A percentile compares a stretch with the other conserved stretches of the same genome.
These are phyloP conservation scores for Austrolebias charrua DNA, from an alignment of 2,797 vertebrate species.

Conservation along the genomic window DNA sequence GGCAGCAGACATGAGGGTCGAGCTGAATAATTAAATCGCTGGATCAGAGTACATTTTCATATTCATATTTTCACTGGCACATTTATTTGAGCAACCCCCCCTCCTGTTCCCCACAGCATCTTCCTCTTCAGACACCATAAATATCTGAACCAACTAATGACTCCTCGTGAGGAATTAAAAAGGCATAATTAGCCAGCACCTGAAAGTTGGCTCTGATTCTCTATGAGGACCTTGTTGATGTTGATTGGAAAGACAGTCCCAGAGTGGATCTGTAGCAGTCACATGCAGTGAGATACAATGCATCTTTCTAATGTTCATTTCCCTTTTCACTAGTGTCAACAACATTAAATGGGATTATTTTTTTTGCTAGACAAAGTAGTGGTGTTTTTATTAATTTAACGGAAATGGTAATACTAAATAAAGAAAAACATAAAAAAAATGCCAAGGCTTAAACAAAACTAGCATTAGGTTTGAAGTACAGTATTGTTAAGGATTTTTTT, in stretches of 20 bases:
- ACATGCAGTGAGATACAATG: constrained; percentile 28
- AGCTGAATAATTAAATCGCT: constrained; percentile 73
- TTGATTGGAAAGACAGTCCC: constrained; percentile 59
- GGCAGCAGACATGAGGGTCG: constrained; percentile 67
- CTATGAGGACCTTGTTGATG: constrained; percentile 53
- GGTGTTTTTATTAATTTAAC: neutral
- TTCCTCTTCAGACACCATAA: constrained; percentile 60
- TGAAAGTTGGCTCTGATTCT: constrained; percentile 58
- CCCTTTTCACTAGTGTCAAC: constrained; percentile 14
- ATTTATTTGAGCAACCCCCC: constrained; percentile 55
- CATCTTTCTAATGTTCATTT: constrained; percentile 25
- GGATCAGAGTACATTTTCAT: constrained; percentile 70
- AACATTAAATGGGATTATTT: constrained; percentile 1
- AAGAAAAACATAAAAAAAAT: neutral
- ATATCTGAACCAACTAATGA: constrained; percentile 72
- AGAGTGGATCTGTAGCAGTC: constrained; percentile 32
- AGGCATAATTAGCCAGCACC: constrained; percentile 64
- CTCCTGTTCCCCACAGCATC: constrained; percentile 49
- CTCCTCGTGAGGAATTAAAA: constrained; percentile 71
- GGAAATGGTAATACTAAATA: neutral
- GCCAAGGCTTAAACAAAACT: too few relatives aligned
- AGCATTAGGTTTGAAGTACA: too few relatives aligned
- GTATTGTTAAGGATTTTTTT: too few relatives aligned
- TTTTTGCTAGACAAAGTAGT: constrained; percentile 1
- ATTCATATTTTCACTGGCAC: constrained; percentile 69